Percentiles rank a stretch among this genome's conserved stretches.
phyloP scores from a whole-genome alignment of 2,797 vertebrate species.

The Melanotaenia maccullochi region DNA sequence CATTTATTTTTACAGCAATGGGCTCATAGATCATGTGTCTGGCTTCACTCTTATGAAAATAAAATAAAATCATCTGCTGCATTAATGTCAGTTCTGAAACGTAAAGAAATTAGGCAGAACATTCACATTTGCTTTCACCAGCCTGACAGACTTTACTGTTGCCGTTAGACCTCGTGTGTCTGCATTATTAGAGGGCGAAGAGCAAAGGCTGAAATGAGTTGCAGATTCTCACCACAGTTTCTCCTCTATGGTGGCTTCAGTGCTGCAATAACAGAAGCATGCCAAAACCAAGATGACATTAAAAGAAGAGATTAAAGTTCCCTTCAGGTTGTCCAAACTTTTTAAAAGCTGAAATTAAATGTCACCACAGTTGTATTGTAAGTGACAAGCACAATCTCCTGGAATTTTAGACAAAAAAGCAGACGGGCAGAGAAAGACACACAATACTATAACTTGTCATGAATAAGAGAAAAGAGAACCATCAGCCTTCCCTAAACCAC shows the following conservation, averaged over 20 bases:
- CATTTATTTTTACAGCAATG: conserved; percentile 42
- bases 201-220: conserved; percentile 42
- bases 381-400: conserved; percentile 41
- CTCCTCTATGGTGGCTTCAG: conserved; percentile 63
- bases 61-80: conserved; percentile 25
- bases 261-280: conserved; percentile 60
- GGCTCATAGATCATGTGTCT: conserved; percentile 36
- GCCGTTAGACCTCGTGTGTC: conserved; percentile 30
- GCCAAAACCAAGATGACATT: conserved; percentile 43
- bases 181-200: conserved; percentile 43
- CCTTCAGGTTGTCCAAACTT: conserved; percentile 36
- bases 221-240: conserved; percentile 66
- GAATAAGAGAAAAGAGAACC: conserved; percentile 48
- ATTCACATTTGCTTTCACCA: neutral
- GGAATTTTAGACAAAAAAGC: conserved; percentile 20
- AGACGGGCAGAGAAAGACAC: conserved; percentile 18
- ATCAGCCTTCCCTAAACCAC: conserved; percentile 73
- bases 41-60: conserved; percentile 16
- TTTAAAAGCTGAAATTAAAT: conserved; percentile 27
- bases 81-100: neutral
- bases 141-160: conserved; percentile 29
- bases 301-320: conserved; percentile 22
- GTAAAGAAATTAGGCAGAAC: conserved; percentile 2
- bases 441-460: conserved; percentile 50
- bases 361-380: conserved; percentile 24